A percentile compares a stretch with the other conserved stretches of the same genome.
Conservation (phyloP, 2,113 vertebrate genomes). For the Gopherus evgoodei region DNA sequence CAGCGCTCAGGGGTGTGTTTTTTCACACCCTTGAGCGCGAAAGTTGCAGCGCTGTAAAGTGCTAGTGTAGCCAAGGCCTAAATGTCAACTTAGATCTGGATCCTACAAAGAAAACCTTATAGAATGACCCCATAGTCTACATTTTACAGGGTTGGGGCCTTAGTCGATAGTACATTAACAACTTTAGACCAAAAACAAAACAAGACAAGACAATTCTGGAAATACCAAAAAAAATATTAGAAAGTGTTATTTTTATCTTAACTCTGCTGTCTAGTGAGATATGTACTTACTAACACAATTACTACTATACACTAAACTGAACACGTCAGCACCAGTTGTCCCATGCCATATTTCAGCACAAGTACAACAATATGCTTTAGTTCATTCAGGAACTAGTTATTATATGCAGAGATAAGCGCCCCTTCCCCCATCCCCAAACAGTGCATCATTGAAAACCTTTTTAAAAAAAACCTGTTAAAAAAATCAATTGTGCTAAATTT, state of each 20-base stretch:
- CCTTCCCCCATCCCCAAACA: background rate
- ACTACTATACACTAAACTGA: background rate
- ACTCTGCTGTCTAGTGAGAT: background rate
- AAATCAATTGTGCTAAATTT: background rate
- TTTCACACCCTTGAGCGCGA: no score
- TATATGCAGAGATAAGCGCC: fast-evolving
- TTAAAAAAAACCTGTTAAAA: background rate
- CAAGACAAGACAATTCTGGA: background rate
- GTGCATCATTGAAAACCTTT: background rate
- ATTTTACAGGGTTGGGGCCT: background rate
- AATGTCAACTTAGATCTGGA: background rate
- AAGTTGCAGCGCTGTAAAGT: no score
- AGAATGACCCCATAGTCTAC: background rate
- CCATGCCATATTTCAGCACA: background rate
- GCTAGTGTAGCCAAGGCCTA: background rate
- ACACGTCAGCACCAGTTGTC: fast-evolving
- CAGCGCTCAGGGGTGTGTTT: no score
- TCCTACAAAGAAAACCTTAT: background rate
- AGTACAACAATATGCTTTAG: background rate
- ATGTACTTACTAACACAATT: background rate
- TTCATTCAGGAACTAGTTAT: background rate
- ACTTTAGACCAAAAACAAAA: background rate
- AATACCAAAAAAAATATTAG: background rate
- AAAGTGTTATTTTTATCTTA: background rate
- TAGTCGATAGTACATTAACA: background rate